phyloP scores from a whole-genome alignment of 2,113 vertebrate genomes.

The Lanius collurio region DNA sequence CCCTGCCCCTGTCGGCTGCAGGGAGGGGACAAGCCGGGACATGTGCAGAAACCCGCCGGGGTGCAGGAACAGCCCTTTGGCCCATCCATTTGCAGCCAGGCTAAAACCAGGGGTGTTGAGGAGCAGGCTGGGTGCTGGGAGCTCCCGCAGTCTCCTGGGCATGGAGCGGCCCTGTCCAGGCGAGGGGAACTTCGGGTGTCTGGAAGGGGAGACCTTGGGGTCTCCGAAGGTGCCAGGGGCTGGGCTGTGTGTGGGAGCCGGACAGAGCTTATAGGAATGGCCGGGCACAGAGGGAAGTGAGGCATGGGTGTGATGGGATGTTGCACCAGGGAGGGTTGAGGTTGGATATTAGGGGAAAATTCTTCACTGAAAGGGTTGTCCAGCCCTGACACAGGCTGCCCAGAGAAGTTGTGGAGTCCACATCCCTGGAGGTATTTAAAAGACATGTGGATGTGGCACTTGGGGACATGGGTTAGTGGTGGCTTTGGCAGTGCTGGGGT shows the following conservation, averaged over 20 bases:
- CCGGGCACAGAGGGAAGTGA: not conserved
- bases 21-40: not conserved
- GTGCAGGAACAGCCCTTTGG: not conserved
- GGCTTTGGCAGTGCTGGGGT: not conserved
- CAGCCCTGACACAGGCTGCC: not conserved
- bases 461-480: not conserved
- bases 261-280: not conserved
- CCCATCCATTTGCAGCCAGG: not conserved
- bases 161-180: not conserved
- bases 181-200: not conserved
- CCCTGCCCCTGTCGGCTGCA: not conserved
- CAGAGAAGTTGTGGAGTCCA: not conserved
- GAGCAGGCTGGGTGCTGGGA: not conserved
- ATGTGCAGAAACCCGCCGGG: not conserved
- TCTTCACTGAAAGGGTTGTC: not conserved
- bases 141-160: not conserved
- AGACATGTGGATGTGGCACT: not conserved
- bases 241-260: not conserved
- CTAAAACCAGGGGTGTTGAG: not conserved
- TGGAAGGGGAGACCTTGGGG: not conserved
- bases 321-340: no score
- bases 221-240: not conserved
- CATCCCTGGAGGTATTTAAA: not conserved
- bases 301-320: not conserved
- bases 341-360: not conserved